Base-by-base conservation (phyloP, 2,888 invertebrate species). In the Agelastica alni region DNA sequence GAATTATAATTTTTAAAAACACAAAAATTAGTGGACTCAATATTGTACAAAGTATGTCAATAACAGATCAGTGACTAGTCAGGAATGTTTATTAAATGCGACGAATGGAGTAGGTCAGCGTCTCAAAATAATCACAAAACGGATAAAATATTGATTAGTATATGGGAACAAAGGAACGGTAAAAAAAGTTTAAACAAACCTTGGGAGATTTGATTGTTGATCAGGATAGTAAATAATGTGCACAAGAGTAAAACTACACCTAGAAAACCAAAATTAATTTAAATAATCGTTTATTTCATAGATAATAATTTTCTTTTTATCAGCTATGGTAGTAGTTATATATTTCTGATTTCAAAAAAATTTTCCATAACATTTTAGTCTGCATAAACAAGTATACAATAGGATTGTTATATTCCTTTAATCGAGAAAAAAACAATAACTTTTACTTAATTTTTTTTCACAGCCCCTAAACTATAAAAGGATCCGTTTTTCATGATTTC, bases 191-290 rank as follows among this genome's bases (percentile, higher is more conserved):
- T 48, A 58, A 56, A 69, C 69, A 63, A 70, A 70, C 70, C 69
- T 70, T 69, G 54, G 56, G 64, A 58, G 61, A 56, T 59, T 37
- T 58, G 63, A 62, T 55, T 65, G 61, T 58, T 64, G 65, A 59
- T 61, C 63, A 52, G 66, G 66, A 67, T 63, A 67, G 67, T 67
- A 70, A 68, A 64, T 68, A 63, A 69, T 67, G 64, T 69, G 69
- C 64, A 70, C 70, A 64, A 70, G 62, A 63, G 68, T 67, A 65
- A 69, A 67, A 67, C 67, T 69, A 69, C 65, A 70, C 69, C 70
- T 69, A 70, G 64, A 68, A n/a, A 68, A 70, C 62, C 63, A 39
- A 69, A 70, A 68, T 52, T 58, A 55, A 56, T 66, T 60, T 66
- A 64, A 68, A 66, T 66, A 65, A 65, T 55, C 45, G 44, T 56